Conservation (phyloP, 2,113 vertebrate species). For the Engystomops pustulosus region DNA sequence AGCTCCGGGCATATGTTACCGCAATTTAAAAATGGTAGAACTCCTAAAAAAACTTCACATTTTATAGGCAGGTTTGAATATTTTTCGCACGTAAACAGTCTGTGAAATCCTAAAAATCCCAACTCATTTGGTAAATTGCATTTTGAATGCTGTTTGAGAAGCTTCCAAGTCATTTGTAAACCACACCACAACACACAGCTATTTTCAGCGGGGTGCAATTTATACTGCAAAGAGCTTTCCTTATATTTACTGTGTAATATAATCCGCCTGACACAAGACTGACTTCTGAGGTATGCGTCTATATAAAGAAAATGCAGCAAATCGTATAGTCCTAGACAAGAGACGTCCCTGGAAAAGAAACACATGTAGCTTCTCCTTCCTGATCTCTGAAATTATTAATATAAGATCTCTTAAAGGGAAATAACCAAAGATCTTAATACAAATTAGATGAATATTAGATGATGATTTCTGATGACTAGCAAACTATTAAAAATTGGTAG, state of each 20-base stretch:
- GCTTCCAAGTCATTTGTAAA: slow-evolving; percentile 14
- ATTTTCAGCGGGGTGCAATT: slow-evolving; percentile 37
- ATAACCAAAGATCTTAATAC: too few species aligned
- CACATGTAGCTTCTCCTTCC: background rate
- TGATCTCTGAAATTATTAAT: too few species aligned
- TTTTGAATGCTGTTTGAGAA: background rate
- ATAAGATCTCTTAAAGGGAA: too few species aligned
- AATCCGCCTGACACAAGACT: background rate
- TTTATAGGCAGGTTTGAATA: background rate
- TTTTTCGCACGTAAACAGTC: too few species aligned
- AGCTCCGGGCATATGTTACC: too few species aligned
- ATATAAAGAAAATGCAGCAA: slow-evolving; percentile 9
- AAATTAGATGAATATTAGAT: too few species aligned
- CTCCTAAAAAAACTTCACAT: background rate
- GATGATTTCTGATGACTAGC: too few species aligned
- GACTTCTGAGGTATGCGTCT: background rate
- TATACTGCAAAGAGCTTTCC: background rate
- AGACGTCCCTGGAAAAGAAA: background rate
- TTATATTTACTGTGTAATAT: slow-evolving; percentile 37
- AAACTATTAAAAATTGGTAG: too few species aligned
- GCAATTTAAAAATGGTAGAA: background rate
- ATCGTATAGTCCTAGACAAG: background rate
- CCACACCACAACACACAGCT: background rate
- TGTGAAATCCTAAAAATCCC: background rate
- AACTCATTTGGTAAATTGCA: slow-evolving; percentile 5